phyloP scores from a whole-genome alignment of 1,140 invertebrate species.

The Teleopsis dalmanni region DNA sequence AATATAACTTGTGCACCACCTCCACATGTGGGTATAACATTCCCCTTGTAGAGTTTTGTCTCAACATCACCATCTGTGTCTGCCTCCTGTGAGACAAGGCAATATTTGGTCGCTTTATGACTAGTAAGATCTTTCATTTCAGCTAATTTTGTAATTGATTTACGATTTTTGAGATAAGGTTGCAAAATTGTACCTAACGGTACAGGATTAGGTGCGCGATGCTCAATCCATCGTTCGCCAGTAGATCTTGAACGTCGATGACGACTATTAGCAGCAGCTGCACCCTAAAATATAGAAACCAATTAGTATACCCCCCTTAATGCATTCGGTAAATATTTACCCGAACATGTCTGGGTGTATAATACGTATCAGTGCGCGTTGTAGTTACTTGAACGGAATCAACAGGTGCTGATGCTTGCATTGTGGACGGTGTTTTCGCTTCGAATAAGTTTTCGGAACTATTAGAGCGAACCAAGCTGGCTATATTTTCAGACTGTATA shows the following conservation, averaged over 20 bases:
- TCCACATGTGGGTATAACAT: conserved; percentile 83
- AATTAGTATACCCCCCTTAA: conserved; percentile 5
- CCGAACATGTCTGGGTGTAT: conserved; percentile 25
- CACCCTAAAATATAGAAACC: conserved; percentile 35
- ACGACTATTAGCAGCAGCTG: conserved; percentile 61
- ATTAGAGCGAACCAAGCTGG: conserved; percentile 28
- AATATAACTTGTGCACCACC: conserved; percentile 94
- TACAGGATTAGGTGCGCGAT: conserved; percentile 65
- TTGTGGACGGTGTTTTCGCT: conserved; percentile 17
- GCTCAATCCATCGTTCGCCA: conserved; percentile 82
- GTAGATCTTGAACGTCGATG: conserved; percentile 73
- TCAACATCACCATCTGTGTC: conserved; percentile 87
- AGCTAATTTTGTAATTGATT: conserved; percentile 73
- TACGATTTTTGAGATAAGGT: conserved; percentile 71
- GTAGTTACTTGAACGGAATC: conserved; percentile 16
- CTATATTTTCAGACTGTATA: conserved; percentile 37
- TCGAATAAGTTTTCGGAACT: conserved; percentile 32
- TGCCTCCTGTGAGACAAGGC: conserved; percentile 82
- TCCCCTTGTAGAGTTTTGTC: conserved; percentile 88
- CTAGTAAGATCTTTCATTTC: conserved; percentile 63
- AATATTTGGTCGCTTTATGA: conserved; percentile 77
- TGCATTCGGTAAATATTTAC: conserved; percentile 6
- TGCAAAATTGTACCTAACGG: conserved; percentile 81
- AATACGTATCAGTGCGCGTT: conserved; percentile 27
- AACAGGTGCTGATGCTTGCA: not conserved